Evolutionary conservation across 64 coral and sea anemone genomes (phyloP).

Genomic region (Dendrophyllia cribrosa): DNA sequence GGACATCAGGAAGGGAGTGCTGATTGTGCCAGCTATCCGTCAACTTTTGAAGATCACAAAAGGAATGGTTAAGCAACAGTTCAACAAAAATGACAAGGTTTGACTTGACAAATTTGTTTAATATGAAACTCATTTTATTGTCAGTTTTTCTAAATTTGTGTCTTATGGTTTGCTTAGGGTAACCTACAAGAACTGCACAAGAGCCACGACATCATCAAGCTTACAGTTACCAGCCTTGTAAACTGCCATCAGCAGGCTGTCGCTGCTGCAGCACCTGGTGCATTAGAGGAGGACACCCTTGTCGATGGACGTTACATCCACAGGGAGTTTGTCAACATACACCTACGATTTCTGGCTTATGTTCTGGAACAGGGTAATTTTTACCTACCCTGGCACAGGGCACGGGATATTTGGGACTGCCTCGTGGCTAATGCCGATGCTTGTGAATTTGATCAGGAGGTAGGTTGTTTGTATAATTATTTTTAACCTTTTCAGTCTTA

Average conservation of each 20-base stretch:
- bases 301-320: constrained; percentile 89
- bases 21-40: constrained; percentile 91
- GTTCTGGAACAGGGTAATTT: constrained; percentile 90
- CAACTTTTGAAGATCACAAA: constrained; percentile 89
- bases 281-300: constrained; percentile 83
- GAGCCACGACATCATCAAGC: constrained; percentile 83
- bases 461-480: neutral
- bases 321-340: constrained; percentile 76
- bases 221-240: constrained; percentile 83
- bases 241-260: constrained; percentile 88
- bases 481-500: too few relatives aligned
- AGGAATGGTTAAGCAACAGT: constrained; percentile 92
- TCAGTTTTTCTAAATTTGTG: too few relatives aligned
- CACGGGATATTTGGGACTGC: constrained; percentile 90
- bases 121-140: neutral
- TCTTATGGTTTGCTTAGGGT: constrained; percentile 48
- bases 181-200: constrained; percentile 91
- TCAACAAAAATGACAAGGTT: constrained; percentile 94
- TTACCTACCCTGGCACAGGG: constrained; percentile 86
- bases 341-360: constrained; percentile 88
- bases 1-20: constrained; percentile 87
- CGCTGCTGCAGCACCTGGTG: constrained; percentile 29
- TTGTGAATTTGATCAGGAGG: constrained; percentile 94
- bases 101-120: neutral
- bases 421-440: constrained; percentile 82